A percentile compares a stretch with the other conserved stretches of the same genome.
These are phyloP conservation scores for Agrilus planipennis DNA, from an alignment of 1,140 invertebrate genomes.

Conservation along the genomic window DNA sequence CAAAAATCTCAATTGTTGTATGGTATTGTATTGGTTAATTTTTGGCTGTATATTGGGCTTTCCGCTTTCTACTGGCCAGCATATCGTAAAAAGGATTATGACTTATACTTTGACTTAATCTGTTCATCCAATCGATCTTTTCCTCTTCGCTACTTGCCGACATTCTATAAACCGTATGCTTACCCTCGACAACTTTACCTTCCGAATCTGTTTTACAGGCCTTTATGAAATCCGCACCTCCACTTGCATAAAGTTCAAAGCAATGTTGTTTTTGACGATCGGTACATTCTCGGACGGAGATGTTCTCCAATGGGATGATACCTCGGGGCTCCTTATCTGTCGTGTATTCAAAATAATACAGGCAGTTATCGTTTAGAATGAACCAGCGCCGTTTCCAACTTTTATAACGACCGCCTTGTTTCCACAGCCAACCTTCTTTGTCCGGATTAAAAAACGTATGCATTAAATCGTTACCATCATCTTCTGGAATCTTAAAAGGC, in stretches of 20 bases:
- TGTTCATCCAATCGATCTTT: conserved; percentile 94
- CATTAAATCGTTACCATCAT: conserved; percentile 98
- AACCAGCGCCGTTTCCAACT: conserved; percentile 99
- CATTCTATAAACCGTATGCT: conserved; percentile 65
- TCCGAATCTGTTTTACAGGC: conserved; percentile 98
- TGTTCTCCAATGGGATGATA: conserved; percentile 55
- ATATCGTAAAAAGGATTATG: conserved; percentile 98
- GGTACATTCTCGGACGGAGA: conserved; percentile 70
- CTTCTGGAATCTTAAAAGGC: conserved; percentile 98
- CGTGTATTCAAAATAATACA: conserved; percentile 99
- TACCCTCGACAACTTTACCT: conserved; percentile 86
- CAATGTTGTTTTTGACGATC: conserved; percentile 89
- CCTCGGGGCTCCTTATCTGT: conserved; percentile 97
- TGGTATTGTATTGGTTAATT: conserved; percentile 3
- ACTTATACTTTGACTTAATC: conserved; percentile 88
- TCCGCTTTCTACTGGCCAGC: conserved; percentile 87
- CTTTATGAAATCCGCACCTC: conserved; percentile 84
- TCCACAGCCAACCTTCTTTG: conserved; percentile 99
- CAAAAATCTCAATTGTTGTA: too few species aligned
- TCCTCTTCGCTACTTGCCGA: conserved; percentile 90
- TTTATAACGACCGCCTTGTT: conserved; percentile 91
- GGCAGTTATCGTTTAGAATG: conserved; percentile 96
- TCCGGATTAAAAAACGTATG: conserved; percentile 99
- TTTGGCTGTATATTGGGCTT: conserved; percentile 60
- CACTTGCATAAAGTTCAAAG: conserved; percentile 87